Evolutionary conservation across 2,113 vertebrate genomes (phyloP), one percentile per base, ranked within the genome.

Genomic region (Cynoglossus semilaevis): DNA sequence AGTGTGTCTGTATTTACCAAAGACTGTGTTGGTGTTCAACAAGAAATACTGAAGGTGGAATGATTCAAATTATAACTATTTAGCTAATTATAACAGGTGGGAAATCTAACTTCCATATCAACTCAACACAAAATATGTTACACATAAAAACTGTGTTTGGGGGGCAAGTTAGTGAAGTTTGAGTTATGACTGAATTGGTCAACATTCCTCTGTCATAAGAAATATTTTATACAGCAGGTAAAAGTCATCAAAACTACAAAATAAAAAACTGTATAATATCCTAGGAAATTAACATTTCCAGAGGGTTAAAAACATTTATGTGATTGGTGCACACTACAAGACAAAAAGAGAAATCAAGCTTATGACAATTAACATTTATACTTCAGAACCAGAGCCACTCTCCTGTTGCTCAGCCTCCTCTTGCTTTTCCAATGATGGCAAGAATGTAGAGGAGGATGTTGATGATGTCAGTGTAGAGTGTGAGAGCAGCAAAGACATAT

Each of bases 401-500:
- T 41, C 1, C 16, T 48, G 18, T 12, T 5, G 58, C 61, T 83
- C 64, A 85, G 50, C 72, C 55, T 2, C 72, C 72, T 47, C 72
- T 80, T 34, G 72, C 67, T 61, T 57, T 77, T 42, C 83, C 81
- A 13, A 88, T 0, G 48, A 90, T 79, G 1, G 80, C 56, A 11
- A 90, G 80, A 65, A 90, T 76, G 51, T 83, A 86, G 56, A 89
- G 66, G 41, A 90, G 89, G 74, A 89, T 68, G 46, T 90, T 76
- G 66, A 90, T 84, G 79, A 90, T 87, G 48, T 90, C 87, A 10
- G 61, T 64, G 76, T 90, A 90, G 16, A 90, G 79, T 47, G 80
- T 85, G 2, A 90, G 83, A 19, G 87, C 83, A 9, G 84, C 88
- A 58, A 87, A 90, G 34, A 88, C 34, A 0, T 89, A 90, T 55